Conservation (phyloP, 2,797 vertebrate species). For the Sebastes miniatus region DNA sequence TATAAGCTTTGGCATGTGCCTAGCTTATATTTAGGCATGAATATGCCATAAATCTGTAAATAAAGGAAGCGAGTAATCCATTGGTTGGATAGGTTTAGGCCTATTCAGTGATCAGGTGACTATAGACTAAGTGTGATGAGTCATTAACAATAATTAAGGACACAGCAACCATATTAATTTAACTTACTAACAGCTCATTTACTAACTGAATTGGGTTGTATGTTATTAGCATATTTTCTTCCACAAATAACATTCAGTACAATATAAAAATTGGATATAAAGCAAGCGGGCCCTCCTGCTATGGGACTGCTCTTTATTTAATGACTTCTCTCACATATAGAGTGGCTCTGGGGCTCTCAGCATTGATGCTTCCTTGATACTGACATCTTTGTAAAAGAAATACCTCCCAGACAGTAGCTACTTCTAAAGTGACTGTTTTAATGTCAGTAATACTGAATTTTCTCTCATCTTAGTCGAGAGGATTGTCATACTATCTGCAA, state of each 20-base stretch:
- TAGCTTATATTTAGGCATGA: background rate
- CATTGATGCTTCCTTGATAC: constrained; percentile 39
- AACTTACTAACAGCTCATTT: background rate
- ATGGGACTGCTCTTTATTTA: constrained; percentile 21
- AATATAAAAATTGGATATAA: background rate
- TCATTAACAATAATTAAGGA: background rate
- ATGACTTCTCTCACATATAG: constrained; percentile 25
- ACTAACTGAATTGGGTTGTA: background rate
- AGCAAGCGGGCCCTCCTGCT: background rate
- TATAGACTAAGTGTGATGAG: background rate
- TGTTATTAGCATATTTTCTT: background rate
- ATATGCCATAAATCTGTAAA: background rate
- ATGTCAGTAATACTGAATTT: constrained; percentile 2
- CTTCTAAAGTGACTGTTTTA: constrained; percentile 1
- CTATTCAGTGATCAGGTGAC: background rate
- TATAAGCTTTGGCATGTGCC: background rate
- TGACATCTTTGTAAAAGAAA: constrained; percentile 41
- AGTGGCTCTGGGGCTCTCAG: constrained; percentile 25
- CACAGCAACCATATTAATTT: background rate
- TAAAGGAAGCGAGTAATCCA: background rate
- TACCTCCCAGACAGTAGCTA: constrained; percentile 2
- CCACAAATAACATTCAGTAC: background rate
- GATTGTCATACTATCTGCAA: background rate
- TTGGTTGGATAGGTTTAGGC: background rate
- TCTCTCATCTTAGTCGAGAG: background rate